Evolutionary conservation across 2,888 invertebrate genomes (phyloP), one percentile per base, ranked within the genome.

Genomic region (Eretmocerus hayati): DNA sequence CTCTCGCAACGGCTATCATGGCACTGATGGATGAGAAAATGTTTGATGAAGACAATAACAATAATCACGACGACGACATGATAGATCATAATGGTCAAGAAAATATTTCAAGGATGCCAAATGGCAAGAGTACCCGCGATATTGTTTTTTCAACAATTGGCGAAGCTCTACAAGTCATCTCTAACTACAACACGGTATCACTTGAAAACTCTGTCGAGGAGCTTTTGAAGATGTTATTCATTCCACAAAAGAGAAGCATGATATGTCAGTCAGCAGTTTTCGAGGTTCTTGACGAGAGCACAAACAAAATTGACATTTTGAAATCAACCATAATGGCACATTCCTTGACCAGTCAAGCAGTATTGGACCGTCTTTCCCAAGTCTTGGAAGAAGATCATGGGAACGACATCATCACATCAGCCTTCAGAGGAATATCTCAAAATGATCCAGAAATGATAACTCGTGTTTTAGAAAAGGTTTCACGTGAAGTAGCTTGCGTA

Each of bases 371-470:
- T 61, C 72, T 85, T 19, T 75, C 78, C 18, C 76, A 80, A 56
- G 79, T 85, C 48, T 72, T 85, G 40, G 80, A 79, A 52, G 77
- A 79, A 55, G 65, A 70, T n/a, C 56, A 62, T 5, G 66, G 62
- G 1, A 58, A 57, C 4, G 81, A 82, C 59, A 74, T 82, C 53
- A 76, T 84, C 9, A 78, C 79, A 1, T 75, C 78, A 8, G 83
- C 83, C 0, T 84, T 86, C 56, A 79, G 79, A 65, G 81, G 81
- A 55, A 76, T 85, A 52, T 78, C 81, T 1, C 77, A 75, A 59
- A 77, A 76, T 55, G 79, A 83, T 59, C 76, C 81, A 0, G 77
- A 76, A 52, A 68, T 85, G 41, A 66, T 84, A 2, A 75, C 79
- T 6, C 75, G 77, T 40, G 78, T 85, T 6, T 69, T 83, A 9